Conservation (phyloP, 2,888 invertebrate genomes). For the Pachydiplax longipennis region DNA sequence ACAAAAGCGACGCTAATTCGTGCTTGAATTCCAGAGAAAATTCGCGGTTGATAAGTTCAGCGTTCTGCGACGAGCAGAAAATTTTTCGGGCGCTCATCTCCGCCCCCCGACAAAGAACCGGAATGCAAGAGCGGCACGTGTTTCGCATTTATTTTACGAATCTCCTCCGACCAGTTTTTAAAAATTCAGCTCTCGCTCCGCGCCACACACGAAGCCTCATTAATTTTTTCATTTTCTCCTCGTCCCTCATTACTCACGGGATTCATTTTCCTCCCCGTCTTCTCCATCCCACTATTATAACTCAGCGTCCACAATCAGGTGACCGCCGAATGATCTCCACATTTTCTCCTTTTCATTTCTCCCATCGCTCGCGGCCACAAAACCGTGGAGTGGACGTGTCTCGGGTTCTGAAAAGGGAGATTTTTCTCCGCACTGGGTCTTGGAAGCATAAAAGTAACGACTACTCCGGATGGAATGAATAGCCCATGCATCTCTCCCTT, state of each 20-base stretch:
- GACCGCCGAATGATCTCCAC: neutral
- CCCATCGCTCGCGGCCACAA: neutral
- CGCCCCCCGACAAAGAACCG: neutral
- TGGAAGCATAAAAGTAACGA: neutral
- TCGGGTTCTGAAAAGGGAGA: neutral
- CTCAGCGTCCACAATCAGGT: slow-evolving; percentile 22
- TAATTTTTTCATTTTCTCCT: neutral
- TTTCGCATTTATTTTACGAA: slow-evolving; percentile 22
- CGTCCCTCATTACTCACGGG: slow-evolving; percentile 10
- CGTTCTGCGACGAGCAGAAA: neutral
- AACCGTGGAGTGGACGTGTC: slow-evolving; percentile 4
- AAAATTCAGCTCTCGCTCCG: neutral
- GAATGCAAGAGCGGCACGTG: neutral
- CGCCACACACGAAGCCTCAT: slow-evolving; percentile 33
- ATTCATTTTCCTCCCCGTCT: slow-evolving; percentile 22
- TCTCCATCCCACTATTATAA: neutral
- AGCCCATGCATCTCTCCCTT: neutral
- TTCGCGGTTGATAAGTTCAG: no score
- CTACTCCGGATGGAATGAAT: neutral
- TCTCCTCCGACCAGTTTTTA: neutral
- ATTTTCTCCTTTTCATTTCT: neutral
- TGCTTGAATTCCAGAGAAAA: no score
- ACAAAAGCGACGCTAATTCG: no score
- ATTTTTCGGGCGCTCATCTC: neutral
- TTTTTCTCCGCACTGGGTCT: neutral